A percentile compares a stretch with the other conserved stretches of the same genome.
Evolutionary conservation across 2,113 vertebrate species (phyloP).

Genomic region (Hiodon tergisus): DNA sequence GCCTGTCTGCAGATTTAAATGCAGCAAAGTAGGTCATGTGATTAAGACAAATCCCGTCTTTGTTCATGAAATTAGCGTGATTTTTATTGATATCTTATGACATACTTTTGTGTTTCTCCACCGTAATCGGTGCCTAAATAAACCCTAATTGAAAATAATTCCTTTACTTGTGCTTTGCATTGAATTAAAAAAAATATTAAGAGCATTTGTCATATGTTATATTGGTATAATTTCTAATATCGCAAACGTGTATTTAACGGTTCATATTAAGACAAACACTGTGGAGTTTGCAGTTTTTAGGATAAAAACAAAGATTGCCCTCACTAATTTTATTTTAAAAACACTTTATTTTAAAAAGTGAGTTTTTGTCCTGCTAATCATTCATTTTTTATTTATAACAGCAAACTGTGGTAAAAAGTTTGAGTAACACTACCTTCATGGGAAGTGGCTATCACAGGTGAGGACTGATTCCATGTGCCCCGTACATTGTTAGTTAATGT

Average conservation of each 20-base stretch:
- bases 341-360: not conserved
- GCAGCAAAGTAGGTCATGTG: not conserved
- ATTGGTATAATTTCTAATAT: too few species aligned
- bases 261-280: too few species aligned
- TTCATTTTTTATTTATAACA: conserved; percentile 48
- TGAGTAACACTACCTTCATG: conserved; percentile 75
- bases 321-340: not conserved
- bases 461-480: conserved; percentile 23
- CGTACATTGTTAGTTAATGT: not conserved
- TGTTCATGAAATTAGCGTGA: not conserved
- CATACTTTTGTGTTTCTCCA: not conserved
- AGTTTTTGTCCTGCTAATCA: not conserved
- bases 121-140: too few species aligned
- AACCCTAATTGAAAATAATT: too few species aligned
- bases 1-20: not conserved
- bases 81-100: not conserved
- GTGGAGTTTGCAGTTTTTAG: too few species aligned
- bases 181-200: too few species aligned
- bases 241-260: too few species aligned
- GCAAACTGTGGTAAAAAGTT: conserved; percentile 93
- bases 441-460: conserved; percentile 96
- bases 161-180: too few species aligned
- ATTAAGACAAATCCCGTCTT: not conserved
- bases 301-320: too few species aligned
- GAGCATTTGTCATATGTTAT: too few species aligned